These are phyloP conservation scores for Lasioglossum oenotherae DNA, from an alignment of 2,888 invertebrate genomes.

Conservation along the genomic window DNA sequence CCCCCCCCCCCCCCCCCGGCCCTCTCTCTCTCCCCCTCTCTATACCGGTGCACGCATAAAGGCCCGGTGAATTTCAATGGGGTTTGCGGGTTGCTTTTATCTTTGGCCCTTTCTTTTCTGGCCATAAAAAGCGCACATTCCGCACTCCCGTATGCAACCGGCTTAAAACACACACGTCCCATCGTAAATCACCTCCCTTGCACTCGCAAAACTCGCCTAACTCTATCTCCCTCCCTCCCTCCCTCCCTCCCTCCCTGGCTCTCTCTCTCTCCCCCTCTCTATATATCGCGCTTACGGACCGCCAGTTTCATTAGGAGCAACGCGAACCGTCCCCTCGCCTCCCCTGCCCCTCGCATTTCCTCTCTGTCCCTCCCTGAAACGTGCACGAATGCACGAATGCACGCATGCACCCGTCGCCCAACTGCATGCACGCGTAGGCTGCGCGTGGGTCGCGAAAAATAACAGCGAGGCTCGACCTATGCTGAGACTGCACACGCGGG, in stretches of 20 bases:
- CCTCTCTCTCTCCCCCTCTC: not conserved
- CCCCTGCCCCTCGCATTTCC: not conserved
- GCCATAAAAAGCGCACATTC: conserved; percentile 79
- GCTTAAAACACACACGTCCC: conserved; percentile 75
- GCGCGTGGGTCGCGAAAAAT: conserved; percentile 35
- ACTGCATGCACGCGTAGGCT: conserved; percentile 25
- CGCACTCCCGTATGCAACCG: conserved; percentile 73
- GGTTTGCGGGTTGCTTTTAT: conserved; percentile 73
- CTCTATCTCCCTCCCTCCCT: not conserved
- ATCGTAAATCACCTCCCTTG: conserved; percentile 77
- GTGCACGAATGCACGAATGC: conserved; percentile 29
- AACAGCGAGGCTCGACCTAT: not conserved
- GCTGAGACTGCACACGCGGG: conserved; percentile 14
- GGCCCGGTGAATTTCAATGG: conserved; percentile 78
- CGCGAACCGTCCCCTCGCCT: conserved; percentile 45
- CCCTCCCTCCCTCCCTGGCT: no score
- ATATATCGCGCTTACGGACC: conserved; percentile 30
- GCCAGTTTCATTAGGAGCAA: conserved; percentile 57
- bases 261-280: not conserved
- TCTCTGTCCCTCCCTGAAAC: not conserved
- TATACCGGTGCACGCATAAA: conserved; percentile 71
- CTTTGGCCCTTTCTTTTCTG: conserved; percentile 76
- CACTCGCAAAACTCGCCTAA: conserved; percentile 49
- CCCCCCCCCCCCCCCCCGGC: not conserved
- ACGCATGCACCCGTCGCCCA: conserved; percentile 21